Base-by-base conservation (phyloP, 2,888 invertebrate genomes). In the Meloe dianella region DNA sequence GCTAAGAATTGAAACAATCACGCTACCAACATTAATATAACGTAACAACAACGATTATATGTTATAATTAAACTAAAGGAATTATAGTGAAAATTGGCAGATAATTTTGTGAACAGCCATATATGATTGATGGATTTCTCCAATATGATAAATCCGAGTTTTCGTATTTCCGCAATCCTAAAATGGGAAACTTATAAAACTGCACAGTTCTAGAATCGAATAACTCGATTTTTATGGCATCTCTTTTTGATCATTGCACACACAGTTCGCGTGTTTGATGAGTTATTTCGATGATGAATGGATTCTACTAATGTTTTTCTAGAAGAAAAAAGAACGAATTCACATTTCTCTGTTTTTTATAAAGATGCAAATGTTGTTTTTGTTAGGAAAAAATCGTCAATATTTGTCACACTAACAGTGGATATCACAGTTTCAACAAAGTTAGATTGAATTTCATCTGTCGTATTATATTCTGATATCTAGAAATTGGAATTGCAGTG, bases 381-480 rank as follows among this genome's bases (percentile, higher is more conserved):
- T n/a, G n/a, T 41, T 12, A 8, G 3, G 1, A 41, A n/a, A 35
- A 17, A 41, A n/a, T n/a, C 17, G n/a, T 22, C 47, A 3, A 7
- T 41, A 17, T n/a, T 2, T 51, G 47, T 51, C 17, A 41, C n/a
- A 14, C 35, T 35, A 35, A 14, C 35, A 14, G 35, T n/a, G 41
- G 10, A 51, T 51, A 51, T 51, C 22, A 51, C 47, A 51, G 17
- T 10, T 17, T 51, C 47, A 22, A 51, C 22, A 51, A 51, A 51
- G 20, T 51, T 51, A 51, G 47, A 51, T 51, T 51, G 47, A 51
- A 51, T 51, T 51, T 10, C 22, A 22, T 51, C 47, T 22, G 22
- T 51, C 22, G 47, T 20, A 51, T 51, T 51, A 51, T 22, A 51
- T 51, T 51, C 41, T 20, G 47, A 22, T 22, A 51, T 22, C 22